Base-by-base conservation (phyloP, 2,797 vertebrate genomes). In the Thripadectes ignobilis region DNA sequence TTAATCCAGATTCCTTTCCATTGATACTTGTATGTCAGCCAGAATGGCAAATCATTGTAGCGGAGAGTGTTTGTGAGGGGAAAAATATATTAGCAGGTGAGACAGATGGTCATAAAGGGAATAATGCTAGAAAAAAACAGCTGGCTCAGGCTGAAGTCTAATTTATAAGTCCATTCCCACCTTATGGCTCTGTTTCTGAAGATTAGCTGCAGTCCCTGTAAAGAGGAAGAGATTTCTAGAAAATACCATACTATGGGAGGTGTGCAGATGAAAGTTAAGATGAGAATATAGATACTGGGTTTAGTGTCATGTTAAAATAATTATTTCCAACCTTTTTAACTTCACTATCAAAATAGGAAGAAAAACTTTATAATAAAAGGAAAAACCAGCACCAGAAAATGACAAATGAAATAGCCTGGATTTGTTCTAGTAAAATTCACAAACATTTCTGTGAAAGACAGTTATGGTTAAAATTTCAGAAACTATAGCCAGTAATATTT, bases 71-170 rank as follows among this genome's bases (percentile, higher is more conserved):
- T 22, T 48, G 58, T 61, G 58, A 73, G 51, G 51, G 74, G 59
- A 30, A 68, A 74, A 91, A 63, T 58, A 10, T 27, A 49, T 58
- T 67, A 91, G 48, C 74, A 76, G 84, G 90, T 94, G 77, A 66
- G 69, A 91, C 95, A 95, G 94, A 92, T 96, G 93, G 90, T 63
- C 59, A 16, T 83, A 87, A 80, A 88, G 76, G 54, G 83, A 92
- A 66, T 90, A 88, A 86, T 52, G 62, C 34, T 83, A 38, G 71
- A 58, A 76, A 76, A 79, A 71, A 95, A 41, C 83, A 89, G 85
- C 82, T 92, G 89, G 34, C 58, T 92, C 57, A 57, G 52, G 38
- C 72, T 74, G 75, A 78, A 86, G 48, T 92, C 86, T 94, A 24
- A 78, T 89, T 91, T 73, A 32, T 92, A 78, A 87, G 43, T 88